These are phyloP conservation scores for Sceloporus undulatus DNA, from an alignment of 2,113 vertebrate genomes.

Conservation along the genomic window DNA sequence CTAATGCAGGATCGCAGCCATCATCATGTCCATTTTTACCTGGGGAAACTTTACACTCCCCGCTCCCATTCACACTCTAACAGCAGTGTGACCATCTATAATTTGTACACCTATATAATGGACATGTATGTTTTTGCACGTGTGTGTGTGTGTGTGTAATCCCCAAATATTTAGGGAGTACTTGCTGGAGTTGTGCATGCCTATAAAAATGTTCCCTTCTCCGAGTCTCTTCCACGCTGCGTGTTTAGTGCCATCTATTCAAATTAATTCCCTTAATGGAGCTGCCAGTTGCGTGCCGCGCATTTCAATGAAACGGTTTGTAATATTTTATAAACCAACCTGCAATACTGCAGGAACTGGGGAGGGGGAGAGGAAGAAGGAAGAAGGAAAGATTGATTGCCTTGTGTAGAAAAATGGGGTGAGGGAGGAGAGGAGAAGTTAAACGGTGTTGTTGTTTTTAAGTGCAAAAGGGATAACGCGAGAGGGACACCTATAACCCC, in stretches of 20 bases:
- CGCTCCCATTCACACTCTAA: slow-evolving; percentile 14
- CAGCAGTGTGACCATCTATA: neutral
- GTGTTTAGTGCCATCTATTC: slow-evolving; percentile 70
- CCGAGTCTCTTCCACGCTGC: neutral
- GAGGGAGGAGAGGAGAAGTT: neutral
- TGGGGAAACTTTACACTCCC: neutral
- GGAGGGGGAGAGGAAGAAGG: neutral
- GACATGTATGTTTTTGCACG: neutral
- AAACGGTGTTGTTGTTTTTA: neutral
- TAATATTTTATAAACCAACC: slow-evolving; percentile 68
- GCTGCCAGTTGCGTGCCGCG: slow-evolving; percentile 53
- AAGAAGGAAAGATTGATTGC: neutral
- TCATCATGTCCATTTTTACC: slow-evolving; percentile 17
- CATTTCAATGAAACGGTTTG: slow-evolving; percentile 70
- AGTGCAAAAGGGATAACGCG: neutral
- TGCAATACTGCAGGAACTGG: slow-evolving; percentile 51
- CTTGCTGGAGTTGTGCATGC: too few relatives aligned
- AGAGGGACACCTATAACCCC: neutral
- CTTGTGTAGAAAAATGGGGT: neutral
- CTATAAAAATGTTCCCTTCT: neutral
- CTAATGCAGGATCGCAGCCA: too few relatives aligned
- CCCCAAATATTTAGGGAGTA: too few relatives aligned
- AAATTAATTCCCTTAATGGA: slow-evolving; percentile 75
- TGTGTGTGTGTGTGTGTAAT: neutral
- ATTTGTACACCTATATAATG: slow-evolving; percentile 16